phyloP scores from a whole-genome alignment of 2,888 invertebrate species.

The Lacanobia oleracea region DNA sequence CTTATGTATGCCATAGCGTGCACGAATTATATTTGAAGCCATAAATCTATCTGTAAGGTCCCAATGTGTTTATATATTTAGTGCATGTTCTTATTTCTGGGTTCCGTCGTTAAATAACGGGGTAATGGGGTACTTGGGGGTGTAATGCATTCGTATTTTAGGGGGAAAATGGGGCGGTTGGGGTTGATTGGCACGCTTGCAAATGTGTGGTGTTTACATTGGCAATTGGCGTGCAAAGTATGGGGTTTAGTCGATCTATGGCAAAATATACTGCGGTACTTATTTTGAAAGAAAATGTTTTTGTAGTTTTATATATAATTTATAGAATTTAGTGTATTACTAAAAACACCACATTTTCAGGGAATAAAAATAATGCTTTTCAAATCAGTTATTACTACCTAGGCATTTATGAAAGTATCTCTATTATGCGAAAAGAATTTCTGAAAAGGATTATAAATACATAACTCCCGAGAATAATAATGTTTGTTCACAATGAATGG shows the following conservation, averaged over 20 bases:
- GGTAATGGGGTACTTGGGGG: slow-evolving; percentile 61
- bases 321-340: too few relatives aligned
- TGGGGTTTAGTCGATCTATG: slow-evolving; percentile 22
- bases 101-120: slow-evolving; percentile 67
- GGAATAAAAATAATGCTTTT: background rate
- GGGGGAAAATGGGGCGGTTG: slow-evolving; percentile 35
- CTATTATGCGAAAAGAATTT: too few relatives aligned
- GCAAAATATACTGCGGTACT: background rate
- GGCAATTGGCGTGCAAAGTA: slow-evolving; percentile 25
- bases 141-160: slow-evolving; percentile 63
- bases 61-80: slow-evolving; percentile 73
- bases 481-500: slow-evolving; percentile 21
- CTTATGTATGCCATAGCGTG: slow-evolving; percentile 75
- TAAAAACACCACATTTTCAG: too few relatives aligned
- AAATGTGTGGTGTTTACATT: slow-evolving; percentile 37
- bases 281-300: background rate
- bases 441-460: background rate
- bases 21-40: slow-evolving; percentile 74
- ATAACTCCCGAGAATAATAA: background rate
- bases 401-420: background rate
- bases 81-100: slow-evolving; percentile 65
- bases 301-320: background rate
- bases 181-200: slow-evolving; percentile 48
- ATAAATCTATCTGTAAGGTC: slow-evolving; percentile 77
- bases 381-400: background rate